phyloP scores from a whole-genome alignment of 2,888 invertebrate genomes.

The Noctuana brunneofusca region DNA sequence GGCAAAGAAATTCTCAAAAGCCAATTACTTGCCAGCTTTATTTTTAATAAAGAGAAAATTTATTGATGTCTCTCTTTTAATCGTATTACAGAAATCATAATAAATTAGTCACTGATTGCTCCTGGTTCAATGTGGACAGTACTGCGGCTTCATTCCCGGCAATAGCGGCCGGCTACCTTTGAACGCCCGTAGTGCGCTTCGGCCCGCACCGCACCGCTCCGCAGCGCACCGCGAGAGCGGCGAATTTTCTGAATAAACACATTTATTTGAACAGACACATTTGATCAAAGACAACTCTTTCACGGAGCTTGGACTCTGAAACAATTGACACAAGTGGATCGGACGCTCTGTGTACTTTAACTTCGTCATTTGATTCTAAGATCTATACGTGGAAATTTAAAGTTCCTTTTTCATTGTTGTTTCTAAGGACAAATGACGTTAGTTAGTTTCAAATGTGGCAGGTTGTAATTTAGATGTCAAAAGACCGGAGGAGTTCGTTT shows the following conservation, averaged over 20 bases:
- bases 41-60: too few relatives aligned
- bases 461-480: conserved; percentile 68
- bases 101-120: too few relatives aligned
- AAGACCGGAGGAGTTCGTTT: conserved; percentile 54
- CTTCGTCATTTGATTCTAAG: conserved; percentile 42
- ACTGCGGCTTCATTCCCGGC: too few relatives aligned
- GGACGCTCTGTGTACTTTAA: conserved; percentile 44
- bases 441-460: conserved; percentile 26
- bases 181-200: not conserved
- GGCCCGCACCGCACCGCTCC: conserved; percentile 28
- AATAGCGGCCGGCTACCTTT: not conserved
- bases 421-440: conserved; percentile 34
- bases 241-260: conserved; percentile 44
- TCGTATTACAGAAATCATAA: too few relatives aligned
- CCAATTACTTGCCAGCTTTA: too few relatives aligned
- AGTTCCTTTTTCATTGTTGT: conserved; percentile 49
- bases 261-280: conserved; percentile 35
- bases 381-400: conserved; percentile 45
- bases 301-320: conserved; percentile 42
- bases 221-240: conserved; percentile 31
- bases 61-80: too few relatives aligned
- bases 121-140: too few relatives aligned
- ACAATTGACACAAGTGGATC: conserved; percentile 76
- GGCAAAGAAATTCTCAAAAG: too few relatives aligned
- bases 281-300: conserved; percentile 33